These are phyloP conservation scores for Caenorhabditis afra DNA, from an alignment of 2,888 invertebrate species.

Conservation along the genomic window DNA sequence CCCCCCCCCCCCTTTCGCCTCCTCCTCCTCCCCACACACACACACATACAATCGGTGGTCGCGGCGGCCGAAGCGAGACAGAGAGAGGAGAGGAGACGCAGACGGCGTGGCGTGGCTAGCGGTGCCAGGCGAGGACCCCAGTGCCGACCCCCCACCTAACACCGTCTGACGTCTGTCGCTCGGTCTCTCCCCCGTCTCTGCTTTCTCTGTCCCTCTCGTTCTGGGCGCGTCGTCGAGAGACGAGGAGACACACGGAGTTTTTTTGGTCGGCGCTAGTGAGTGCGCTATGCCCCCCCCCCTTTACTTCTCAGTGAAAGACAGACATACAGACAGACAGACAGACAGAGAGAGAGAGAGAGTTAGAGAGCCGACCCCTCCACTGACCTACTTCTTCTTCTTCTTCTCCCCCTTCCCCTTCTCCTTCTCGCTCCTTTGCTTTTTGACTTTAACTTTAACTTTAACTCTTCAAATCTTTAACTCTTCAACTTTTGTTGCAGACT, in stretches of 20 bases:
- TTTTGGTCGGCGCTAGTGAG: conserved; percentile 34
- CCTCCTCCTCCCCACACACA: neutral
- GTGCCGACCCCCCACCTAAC: conserved; percentile 57
- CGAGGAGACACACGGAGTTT: conserved; percentile 20
- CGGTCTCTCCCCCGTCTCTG: conserved; percentile 37
- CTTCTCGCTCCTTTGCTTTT: conserved; percentile 9
- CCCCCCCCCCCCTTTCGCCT: neutral
- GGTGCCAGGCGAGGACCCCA: conserved; percentile 61
- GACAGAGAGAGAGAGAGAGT: too few relatives aligned
- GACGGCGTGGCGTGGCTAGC: conserved; percentile 55
- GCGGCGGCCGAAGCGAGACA: conserved; percentile 3
- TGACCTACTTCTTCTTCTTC: conserved; percentile 38
- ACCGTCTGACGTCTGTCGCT: conserved; percentile 27
- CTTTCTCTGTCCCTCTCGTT: conserved; percentile 1
- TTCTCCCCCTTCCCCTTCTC: neutral
- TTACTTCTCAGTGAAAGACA: too few relatives aligned
- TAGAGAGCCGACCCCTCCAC: too few relatives aligned
- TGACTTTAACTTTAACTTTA: neutral
- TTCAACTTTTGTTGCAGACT: too few relatives aligned
- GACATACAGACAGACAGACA: too few relatives aligned
- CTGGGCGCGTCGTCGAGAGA: neutral
- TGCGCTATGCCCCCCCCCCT: conserved; percentile 37
- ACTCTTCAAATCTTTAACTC: neutral
- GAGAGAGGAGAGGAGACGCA: conserved; percentile 39
- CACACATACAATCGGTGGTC: too few relatives aligned